Evolutionary conservation across 2,113 vertebrate genomes (phyloP), one percentile per base, ranked within the genome.

Genomic region (Bettongia penicillata): DNA sequence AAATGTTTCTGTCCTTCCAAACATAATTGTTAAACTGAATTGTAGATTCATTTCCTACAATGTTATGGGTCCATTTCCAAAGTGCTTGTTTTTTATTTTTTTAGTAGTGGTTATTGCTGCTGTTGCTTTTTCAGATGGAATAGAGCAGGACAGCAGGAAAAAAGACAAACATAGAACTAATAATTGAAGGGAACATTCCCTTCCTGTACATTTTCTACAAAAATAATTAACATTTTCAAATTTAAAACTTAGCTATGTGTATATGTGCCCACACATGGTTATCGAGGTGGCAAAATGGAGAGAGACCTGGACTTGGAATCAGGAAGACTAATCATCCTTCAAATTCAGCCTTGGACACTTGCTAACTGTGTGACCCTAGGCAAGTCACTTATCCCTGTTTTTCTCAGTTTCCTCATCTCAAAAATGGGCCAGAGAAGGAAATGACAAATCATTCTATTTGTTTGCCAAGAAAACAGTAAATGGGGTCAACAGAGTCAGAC

Each of bases 41-140:
- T 55, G 49, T 14, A 93, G 26, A 92, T 95, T 94, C 53, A 90
- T 28, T 84, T 92, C 91, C 24, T 5, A 43, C 91, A 92, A 48
- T 49, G 26, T 92, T 55, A 55, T 90, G 89, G 48, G 14, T 51
- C 90, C 24, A 31, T 90, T 51, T 50, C 48, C 90, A 90, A 50
- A 90, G 48, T 31, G 2, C 23, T 25, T 25, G 3, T 49, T 90
- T 90, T 57, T 90, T 50, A 28, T 28, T 28, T 84, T 37, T n/a
- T 84, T 84, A 12, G 16, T 77, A 16, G 7, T 84, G 37, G 19
- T 51, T 1, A 25, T 31, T 31, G n/a, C 12, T 49, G 47, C 24
- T 25, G 10, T 50, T 28, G 25, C 7, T 90, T 26, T 90, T 90
- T 49, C 26, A 51, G 28, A 6, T 22, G 9, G 14, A 3, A 31